Evolutionary conservation across 2,113 vertebrate species (phyloP), one percentile per base, ranked within the genome.

Genomic region (Hippocampus barbouri): DNA sequence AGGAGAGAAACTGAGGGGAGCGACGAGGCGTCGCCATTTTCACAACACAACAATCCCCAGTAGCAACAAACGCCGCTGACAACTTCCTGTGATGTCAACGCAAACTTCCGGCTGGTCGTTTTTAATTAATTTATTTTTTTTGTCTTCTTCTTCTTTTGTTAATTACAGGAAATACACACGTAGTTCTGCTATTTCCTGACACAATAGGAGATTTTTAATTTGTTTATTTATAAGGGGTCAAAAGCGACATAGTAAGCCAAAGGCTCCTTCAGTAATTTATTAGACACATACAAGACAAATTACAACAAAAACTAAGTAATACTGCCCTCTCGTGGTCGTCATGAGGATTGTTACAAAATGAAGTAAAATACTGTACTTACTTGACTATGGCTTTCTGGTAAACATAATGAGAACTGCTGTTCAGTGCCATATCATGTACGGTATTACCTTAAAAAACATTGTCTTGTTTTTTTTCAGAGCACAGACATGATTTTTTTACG

Each of bases 1-100:
- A 84, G 66, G 86, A 80, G 25, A 87, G 74, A 57, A 66, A 61
- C 79, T 87, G 88, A 80, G 86, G 82, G 57, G 80, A 74, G 83
- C 89, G 89, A 85, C 89, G 89, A 89, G 83, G 72, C 72, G 86
- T 87, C 89, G 89, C 89, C 89, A 90, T 90, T 89, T 90, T 87
- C 83, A 83, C 86, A 89, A 85, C 86, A 88, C 78, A 85, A 79
- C 84, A 81, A 77, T 88, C 79, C 84, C 85, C 80, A 87, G 77
- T 82, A 78, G 88, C 87, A 89, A 89, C 87, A 75, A 85, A 90
- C 85, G 86, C 77, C 56, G 81, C n/a, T 75, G 87, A 89, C 85
- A 70, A 27, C 27, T 87, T 90, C 89, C 89, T 77, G 79, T 8
- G 9, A 6, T 27, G 61, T 51, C 57, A 57, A 72, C 2, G 2